These are phyloP conservation scores for Chloropsis hardwickii DNA, from an alignment of 2,113 vertebrate species.

Conservation along the genomic window DNA sequence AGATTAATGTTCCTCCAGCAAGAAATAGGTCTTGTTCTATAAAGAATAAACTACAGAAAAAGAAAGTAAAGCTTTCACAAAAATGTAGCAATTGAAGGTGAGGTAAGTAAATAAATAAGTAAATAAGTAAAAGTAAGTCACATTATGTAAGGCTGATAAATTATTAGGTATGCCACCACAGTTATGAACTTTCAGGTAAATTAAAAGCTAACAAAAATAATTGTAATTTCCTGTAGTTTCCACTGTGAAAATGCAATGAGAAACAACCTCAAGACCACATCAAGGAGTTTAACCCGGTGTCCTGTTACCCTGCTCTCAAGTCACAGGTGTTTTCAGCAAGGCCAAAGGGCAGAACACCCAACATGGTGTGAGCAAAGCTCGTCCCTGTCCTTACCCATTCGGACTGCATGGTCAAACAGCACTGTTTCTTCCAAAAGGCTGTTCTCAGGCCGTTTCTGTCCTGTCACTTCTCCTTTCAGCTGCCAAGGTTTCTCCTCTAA, in stretches of 20 bases:
- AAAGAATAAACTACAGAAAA: background rate
- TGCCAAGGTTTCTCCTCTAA: conserved; percentile 93
- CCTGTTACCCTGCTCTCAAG: background rate
- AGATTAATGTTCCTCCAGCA: background rate
- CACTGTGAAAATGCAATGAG: background rate
- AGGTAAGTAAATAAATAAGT: background rate
- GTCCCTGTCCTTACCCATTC: conserved; percentile 74
- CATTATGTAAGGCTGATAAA: background rate
- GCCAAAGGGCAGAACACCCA: background rate
- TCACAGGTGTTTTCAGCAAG: background rate
- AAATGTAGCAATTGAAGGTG: background rate
- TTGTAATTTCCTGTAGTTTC: background rate
- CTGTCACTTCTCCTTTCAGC: conserved; percentile 88
- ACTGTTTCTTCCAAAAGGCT: conserved; percentile 91
- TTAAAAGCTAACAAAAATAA: background rate
- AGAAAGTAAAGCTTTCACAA: background rate
- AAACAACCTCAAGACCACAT: background rate
- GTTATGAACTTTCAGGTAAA: background rate
- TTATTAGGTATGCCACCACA: background rate
- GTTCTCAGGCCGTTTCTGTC: conserved; percentile 90
- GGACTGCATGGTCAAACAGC: conserved; percentile 86
- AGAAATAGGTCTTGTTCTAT: background rate
- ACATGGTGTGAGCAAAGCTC: background rate
- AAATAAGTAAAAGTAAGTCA: background rate
- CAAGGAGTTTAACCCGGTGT: background rate